Evolutionary conservation across 2,797 vertebrate genomes (phyloP).

Genomic region (Melanotaenia boesemani): DNA sequence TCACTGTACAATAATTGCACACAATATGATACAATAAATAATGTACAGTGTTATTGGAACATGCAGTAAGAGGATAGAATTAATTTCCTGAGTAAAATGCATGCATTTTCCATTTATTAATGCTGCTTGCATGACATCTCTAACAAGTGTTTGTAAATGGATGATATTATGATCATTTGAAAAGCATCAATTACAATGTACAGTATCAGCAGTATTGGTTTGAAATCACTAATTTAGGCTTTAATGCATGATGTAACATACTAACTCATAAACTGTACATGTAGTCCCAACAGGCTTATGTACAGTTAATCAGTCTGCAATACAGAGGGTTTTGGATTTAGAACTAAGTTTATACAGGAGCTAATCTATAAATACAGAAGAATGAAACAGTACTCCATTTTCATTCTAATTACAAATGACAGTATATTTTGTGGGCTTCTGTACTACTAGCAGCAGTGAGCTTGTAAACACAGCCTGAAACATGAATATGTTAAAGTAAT

Average conservation of each 20-base stretch:
- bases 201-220: conserved; percentile 38
- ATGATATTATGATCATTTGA: conserved; percentile 25
- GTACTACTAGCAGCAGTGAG: conserved; percentile 1
- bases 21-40: conserved; percentile 31
- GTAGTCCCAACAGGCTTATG: conserved; percentile 48
- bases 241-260: conserved; percentile 32
- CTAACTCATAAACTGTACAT: conserved; percentile 41
- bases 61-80: conserved; percentile 24
- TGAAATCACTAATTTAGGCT: conserved; percentile 30
- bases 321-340: conserved; percentile 53
- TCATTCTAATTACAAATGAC: conserved; percentile 34
- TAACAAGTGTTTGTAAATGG: conserved; percentile 38
- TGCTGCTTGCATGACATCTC: conserved; percentile 47
- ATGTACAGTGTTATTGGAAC: conserved; percentile 42
- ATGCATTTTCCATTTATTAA: conserved; percentile 45
- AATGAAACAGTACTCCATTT: conserved; percentile 10
- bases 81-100: conserved; percentile 46
- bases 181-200: conserved; percentile 33
- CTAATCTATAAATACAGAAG: conserved; percentile 38
- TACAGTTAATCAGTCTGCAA: conserved; percentile 56
- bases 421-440: conserved; percentile 24
- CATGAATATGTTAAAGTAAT: neutral
- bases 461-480: neutral
- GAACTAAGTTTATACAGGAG: conserved; percentile 58
- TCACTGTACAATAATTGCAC: conserved; percentile 63